A percentile compares a stretch with the other conserved stretches of the same genome.
These are phyloP conservation scores for Asteroscopus sphinx DNA, from an alignment of 2,888 invertebrate genomes.

Conservation along the genomic window DNA sequence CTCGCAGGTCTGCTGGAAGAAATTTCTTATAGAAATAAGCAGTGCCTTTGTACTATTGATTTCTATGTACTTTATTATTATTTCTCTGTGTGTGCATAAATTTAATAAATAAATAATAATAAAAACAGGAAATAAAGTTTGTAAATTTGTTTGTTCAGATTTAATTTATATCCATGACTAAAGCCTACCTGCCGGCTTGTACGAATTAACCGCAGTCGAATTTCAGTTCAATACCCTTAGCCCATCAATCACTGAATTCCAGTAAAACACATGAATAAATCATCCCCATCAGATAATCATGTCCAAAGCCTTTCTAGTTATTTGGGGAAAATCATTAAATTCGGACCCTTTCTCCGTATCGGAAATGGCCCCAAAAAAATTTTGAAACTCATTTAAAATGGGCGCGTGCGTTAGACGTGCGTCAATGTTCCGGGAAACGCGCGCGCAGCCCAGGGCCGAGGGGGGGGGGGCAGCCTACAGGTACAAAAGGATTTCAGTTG, in stretches of 20 bases:
- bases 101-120: no score
- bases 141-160: no score
- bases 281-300: constrained; percentile 28
- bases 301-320: constrained; percentile 5
- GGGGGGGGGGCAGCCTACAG: background rate
- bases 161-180: background rate
- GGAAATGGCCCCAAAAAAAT: constrained; percentile 28
- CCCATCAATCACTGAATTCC: constrained; percentile 38
- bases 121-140: no score
- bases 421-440: constrained; percentile 46
- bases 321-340: constrained; percentile 42
- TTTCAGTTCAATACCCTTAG: constrained; percentile 3
- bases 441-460: background rate
- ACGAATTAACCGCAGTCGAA: background rate
- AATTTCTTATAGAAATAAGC: no score
- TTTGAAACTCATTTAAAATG: constrained; percentile 10
- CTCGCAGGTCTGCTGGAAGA: no score
- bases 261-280: constrained; percentile 38
- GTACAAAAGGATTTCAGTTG: constrained; percentile 2
- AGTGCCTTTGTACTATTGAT: no score
- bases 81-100: no score
- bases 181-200: background rate
- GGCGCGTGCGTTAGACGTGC: constrained; percentile 36
- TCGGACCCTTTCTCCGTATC: constrained; percentile 51
- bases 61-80: no score